Evolutionary conservation across 2,888 invertebrate genomes (phyloP), one percentile per base, ranked within the genome.

Genomic region (Lysandra bellargus): DNA sequence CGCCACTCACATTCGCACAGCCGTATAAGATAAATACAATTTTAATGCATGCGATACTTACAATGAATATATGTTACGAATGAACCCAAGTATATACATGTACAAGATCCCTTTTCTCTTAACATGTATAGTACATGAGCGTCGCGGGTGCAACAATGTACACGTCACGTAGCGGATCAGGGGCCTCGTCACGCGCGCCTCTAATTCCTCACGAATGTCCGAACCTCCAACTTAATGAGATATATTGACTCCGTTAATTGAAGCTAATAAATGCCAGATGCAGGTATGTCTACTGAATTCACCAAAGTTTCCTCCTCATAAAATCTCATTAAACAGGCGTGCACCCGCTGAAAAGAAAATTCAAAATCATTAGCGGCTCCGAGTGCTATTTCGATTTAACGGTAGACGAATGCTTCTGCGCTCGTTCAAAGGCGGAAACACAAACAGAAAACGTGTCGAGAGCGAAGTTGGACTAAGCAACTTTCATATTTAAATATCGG

Each of bases 171-270:
- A 84, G 86, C 86, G 87, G 87, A 87, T 88, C 88, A 88, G 85
- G 85, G 84, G 82, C 82, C 87, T 89, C 90, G 89, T 85, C 87
- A 85, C 85, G 84, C 83, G 80, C 85, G 83, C 83, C 84, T 84
- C 78, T 85, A 85, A 86, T 85, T 86, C 85, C 85, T 85, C 82
- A 84, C 82, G 83, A 90, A 88, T 89, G 91, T 90, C 89, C 89
- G 85, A 91, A 90, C 90, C 91, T 89, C 88, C 85, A 87, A 33
- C 79, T 44, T 57, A 60, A 74, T 40, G 40, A 60, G 53, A 69
- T 33, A 37, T 40, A 44, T 44, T 44, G 40, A 74, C 74, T 74
- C 44, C 4, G 17, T 69, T 69, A 69, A 69, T 69, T 69, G 69
- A 37, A 69, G 33, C 17, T 33, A 37, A 37, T 69, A 69, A 69